Conservation (phyloP, 2,888 invertebrate species). For the Drosophila acutilabella region DNA sequence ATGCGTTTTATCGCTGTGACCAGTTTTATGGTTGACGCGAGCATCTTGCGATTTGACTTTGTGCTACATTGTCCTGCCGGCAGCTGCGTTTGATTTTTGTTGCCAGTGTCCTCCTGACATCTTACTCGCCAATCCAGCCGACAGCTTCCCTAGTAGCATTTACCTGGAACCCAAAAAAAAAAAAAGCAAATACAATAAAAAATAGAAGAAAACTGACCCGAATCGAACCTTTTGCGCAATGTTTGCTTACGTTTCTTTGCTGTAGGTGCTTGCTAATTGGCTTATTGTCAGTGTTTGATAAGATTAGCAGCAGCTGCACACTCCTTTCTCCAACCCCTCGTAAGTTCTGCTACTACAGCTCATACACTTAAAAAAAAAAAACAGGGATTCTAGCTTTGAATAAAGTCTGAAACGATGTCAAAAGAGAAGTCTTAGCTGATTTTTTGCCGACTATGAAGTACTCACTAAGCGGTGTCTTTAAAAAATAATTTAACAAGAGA, state of each 20-base stretch:
- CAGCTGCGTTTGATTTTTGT: constrained; percentile 67
- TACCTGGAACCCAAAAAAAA: constrained; percentile 36
- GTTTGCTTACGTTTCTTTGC: constrained; percentile 58
- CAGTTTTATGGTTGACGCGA: constrained; percentile 73
- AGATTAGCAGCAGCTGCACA: constrained; percentile 71
- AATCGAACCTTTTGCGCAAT: constrained; percentile 63
- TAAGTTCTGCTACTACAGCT: constrained; percentile 9
- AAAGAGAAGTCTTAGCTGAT: too few species aligned
- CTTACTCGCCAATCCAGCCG: constrained; percentile 50
- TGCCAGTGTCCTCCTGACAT: constrained; percentile 52
- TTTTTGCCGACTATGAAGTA: too few species aligned
- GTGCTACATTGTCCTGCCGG: constrained; percentile 57
- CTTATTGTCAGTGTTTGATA: constrained; percentile 80
- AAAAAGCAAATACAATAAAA: constrained; percentile 3
- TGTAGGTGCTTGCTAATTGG: constrained; percentile 82
- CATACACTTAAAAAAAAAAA: constrained; percentile 11
- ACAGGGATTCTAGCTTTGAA: too few species aligned
- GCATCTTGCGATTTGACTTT: constrained; percentile 59
- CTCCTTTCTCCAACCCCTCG: constrained; percentile 5
- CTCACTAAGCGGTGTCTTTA: too few species aligned
- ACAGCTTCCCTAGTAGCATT: constrained; percentile 76
- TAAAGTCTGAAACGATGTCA: too few species aligned
- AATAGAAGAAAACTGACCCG: not conserved
- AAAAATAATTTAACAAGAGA: too few species aligned
- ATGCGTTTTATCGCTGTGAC: constrained; percentile 62